Evolutionary conservation across 2,113 vertebrate species (phyloP).

Genomic region (Paradisaea rubra): DNA sequence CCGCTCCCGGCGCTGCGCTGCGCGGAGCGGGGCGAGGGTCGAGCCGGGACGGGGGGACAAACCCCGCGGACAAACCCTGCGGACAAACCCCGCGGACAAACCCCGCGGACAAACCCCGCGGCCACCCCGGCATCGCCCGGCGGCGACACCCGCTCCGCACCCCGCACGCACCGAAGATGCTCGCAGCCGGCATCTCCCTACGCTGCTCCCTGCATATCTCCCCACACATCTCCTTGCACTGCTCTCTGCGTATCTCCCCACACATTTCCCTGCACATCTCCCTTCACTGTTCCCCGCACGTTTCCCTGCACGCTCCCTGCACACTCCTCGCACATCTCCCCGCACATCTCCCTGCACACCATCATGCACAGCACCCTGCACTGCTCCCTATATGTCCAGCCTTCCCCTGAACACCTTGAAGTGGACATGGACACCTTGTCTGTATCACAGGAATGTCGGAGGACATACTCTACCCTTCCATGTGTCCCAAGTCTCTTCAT

Average conservation of each 20-base stretch:
- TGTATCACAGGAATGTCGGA: not conserved
- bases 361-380: no score
- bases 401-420: not conserved
- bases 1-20: not conserved
- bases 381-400: not conserved
- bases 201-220: not conserved
- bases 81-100: not conserved
- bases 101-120: no score
- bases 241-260: not conserved
- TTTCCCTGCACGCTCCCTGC: not conserved
- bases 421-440: fast-evolving
- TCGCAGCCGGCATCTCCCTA: not conserved
- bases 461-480: not conserved
- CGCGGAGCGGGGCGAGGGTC: not conserved
- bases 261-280: no score
- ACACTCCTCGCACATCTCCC: not conserved
- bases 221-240: not conserved
- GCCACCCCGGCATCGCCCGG: not conserved
- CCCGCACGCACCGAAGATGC: not conserved
- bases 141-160: not conserved
- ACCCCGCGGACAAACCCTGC: not conserved
- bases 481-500: fast-evolving
- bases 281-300: not conserved
- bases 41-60: not conserved
- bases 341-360: no score